Base-by-base conservation (phyloP, 92 coral and sea anemone genomes). In the Siderastrea radians region DNA sequence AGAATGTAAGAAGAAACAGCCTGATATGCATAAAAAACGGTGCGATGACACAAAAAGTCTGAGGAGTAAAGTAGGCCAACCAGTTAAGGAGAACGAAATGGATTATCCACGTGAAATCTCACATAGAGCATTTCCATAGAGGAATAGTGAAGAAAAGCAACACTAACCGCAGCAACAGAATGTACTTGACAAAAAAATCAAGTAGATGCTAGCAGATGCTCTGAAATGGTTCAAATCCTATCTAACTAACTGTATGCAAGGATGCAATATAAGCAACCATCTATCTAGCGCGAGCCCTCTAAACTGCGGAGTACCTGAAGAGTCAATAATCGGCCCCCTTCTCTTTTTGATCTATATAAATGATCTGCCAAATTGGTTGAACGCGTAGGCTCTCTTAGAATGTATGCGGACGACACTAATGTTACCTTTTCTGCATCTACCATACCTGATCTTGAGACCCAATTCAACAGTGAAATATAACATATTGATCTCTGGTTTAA, bases 311-410 rank as follows among this genome's bases (percentile, higher is more conserved):
- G 87, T 87, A 17, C 91, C 38, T 26, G 38, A 26, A 26, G 38
- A 26, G 38, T 82, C 88, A 4, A 64, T 75, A n/a, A 11, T 72
- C 57, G 88, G 83, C 7, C 88, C 92, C 45, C 69, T 80, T 16
- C 91, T 87, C 62, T 87, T 80, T 68, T 63, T 87, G 46, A 49
- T 79, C 61, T 87, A 59, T 54, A 87, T 71, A 15, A 87, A 87
- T 87, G 91, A 80, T 55, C 65, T 87, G 17, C 91, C 89, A 17
- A 72, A 85, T 69, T 75, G 75, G 45, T 59, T 85, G 69, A 50
- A 61, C 1, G 13, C 1, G 13, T 26, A 15, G 53, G 52, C 49
- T 26, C 60, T 55, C 38, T 26, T 26, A 26, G 38, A 26, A 26
- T 26, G 38, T 26, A 26, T 26, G 38, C 38, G 38, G 38, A 47